Evolutionary conservation across 2,797 vertebrate species (phyloP), one percentile per base, ranked within the genome.

Genomic region (Girardinus metallicus): DNA sequence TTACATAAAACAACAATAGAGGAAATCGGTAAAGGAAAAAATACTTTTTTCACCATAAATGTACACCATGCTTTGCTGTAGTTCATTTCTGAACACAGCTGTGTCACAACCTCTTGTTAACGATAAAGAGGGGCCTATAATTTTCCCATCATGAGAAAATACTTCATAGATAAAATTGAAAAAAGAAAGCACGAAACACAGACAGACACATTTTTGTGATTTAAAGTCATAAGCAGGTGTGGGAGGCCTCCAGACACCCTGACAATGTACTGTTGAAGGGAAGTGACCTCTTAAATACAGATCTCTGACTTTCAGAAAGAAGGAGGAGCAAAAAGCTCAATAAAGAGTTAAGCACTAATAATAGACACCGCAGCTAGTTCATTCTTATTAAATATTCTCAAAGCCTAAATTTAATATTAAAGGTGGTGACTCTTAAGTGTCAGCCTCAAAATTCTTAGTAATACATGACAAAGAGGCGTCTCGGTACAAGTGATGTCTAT

Each of bases 241-340:
- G 82, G 79, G 77, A 80, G 73, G 75, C 77, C 53, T 92, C 87
- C 90, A 74, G 74, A 87, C 81, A 93, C 81, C 88, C 73, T 12
- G 53, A 80, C 76, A 79, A 89, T 85, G 83, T 80, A 87, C 60
- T 76, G 76, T 47, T 73, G 77, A 77, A 85, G 66, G 16, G 80
- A 34, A 77, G 82, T 23, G 72, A 80, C 31, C 80, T 84, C 76
- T 84, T 74, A 83, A 73, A 79, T 81, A 77, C 16, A 79, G 64
- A 51, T 36, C 51, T 70, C 68, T 82, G 77, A 81, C 87, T 84
- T 81, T 82, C 31, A 82, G 84, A 89, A 80, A 76, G 44, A 53
- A 73, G 21, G 34, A 3, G 60, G 31, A 70, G 16, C 62, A 70
- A 55, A 74, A 81, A n/a, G 29, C 13, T 46, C 16, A 47, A 75